These are phyloP conservation scores for Hippocampus comes DNA, from an alignment of 2,113 vertebrate genomes.

Conservation along the genomic window DNA sequence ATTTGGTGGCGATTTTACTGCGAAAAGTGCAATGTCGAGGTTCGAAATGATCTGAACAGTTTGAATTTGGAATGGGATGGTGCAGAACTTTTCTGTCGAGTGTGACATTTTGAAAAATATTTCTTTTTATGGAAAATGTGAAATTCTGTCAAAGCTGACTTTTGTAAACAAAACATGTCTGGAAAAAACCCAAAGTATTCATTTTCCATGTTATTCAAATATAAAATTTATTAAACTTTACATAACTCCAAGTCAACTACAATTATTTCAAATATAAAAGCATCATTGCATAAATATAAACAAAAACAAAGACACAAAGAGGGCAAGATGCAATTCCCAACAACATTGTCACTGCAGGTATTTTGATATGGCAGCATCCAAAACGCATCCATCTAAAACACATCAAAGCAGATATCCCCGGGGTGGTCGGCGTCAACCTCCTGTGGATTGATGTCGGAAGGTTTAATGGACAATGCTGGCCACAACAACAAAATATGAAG, in stretches of 20 bases:
- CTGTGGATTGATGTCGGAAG: slow-evolving; percentile 16
- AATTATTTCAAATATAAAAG: background rate
- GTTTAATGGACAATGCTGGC: background rate
- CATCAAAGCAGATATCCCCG: slow-evolving; percentile 15
- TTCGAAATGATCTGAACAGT: background rate
- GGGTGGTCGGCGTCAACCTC: background rate
- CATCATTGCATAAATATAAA: background rate
- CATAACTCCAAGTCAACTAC: too few relatives aligned
- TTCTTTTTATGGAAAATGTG: background rate
- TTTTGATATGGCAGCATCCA: background rate
- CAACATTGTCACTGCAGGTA: background rate
- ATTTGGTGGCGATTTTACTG: too few relatives aligned
- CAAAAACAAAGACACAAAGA: background rate
- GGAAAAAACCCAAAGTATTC: background rate
- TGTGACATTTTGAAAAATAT: too few relatives aligned
- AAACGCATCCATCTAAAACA: slow-evolving; percentile 15
- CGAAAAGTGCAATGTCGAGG: background rate
- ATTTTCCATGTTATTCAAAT: background rate
- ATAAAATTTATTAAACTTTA: background rate
- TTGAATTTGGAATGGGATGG: background rate
- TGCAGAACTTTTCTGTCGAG: too few relatives aligned
- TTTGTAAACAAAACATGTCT: background rate
- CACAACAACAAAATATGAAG: background rate
- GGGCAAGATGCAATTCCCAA: background rate
- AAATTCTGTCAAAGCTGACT: background rate